Evolutionary conservation across 1,140 invertebrate genomes (phyloP), one percentile per base, ranked within the genome.

Genomic region (Conus ventricosus): DNA sequence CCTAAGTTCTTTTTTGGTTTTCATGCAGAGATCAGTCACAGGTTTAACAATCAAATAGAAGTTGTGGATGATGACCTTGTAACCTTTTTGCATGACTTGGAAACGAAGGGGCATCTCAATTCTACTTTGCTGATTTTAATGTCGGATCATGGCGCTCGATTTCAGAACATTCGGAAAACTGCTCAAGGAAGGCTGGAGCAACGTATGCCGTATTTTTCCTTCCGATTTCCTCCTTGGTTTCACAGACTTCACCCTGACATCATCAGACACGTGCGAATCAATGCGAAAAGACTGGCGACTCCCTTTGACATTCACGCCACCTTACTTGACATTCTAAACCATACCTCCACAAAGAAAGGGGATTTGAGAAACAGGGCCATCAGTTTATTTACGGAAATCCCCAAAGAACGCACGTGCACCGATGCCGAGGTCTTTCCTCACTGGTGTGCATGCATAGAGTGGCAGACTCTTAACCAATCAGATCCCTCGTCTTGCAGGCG

Each of bases 81-180:
- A 5, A 95, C 95, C 82, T 92, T 94, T 75, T 75, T 95, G 11
- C 98, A 95, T 97, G 98, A 93, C 95, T 98, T 87, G 96, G 98
- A 95, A 96, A 96, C 82, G 97, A 81, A 87, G 20, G 90, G 91
- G 3, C 85, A 91, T 67, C 91, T 96, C 7, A 93, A 96, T 60
- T 94, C 96, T 86, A 96, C 97, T 0, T 93, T 96, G 0, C 94
- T 99, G 0, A 96, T 99, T 53, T 96, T 99, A 13, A 96, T 99
- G 91, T 98, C 98, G 91, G 98, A 99, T 95, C 98, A 99, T 94
- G 98, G 98, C 91, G 97, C 98, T 92, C 95, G 98, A 60, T 99
- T 97, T 96, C 98, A 98, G 1, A 95, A 95, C 3, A 97, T 98
- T 23, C 94, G 97, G 57, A 94, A 96, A 91, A 99, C 98, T 0